Conservation (phyloP, 1,140 invertebrate genomes). For the Brachystomella parvula region DNA sequence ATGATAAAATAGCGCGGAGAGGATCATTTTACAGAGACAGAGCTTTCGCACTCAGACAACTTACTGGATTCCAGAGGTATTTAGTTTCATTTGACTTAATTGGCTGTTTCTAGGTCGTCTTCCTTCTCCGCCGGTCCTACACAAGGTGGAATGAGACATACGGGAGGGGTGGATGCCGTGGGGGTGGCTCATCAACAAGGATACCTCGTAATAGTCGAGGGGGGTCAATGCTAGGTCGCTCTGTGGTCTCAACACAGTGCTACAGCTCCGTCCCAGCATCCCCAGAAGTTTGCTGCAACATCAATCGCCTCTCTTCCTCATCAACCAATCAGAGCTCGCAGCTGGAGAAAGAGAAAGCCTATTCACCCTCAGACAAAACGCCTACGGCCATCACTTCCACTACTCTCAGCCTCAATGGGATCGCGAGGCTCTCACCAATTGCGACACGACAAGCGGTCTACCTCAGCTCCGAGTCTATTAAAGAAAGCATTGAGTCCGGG, state of each 20-base stretch:
- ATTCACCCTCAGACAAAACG: neutral
- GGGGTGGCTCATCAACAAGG: conserved; percentile 5
- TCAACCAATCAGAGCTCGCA: neutral
- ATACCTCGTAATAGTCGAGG: conserved; percentile 20
- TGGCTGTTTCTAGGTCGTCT: conserved; percentile 32
- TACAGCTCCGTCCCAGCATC: conserved; percentile 36
- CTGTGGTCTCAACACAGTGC: conserved; percentile 30
- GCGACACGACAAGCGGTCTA: no score
- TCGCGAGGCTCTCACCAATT: neutral
- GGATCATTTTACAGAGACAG: neutral
- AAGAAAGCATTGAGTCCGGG: neutral
- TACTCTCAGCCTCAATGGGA: conserved; percentile 1
- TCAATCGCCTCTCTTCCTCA: conserved; percentile 4
- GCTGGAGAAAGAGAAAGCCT: neutral
- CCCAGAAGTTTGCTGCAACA: conserved; percentile 22
- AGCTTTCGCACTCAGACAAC: neutral
- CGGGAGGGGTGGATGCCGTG: neutral
- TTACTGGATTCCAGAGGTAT: neutral
- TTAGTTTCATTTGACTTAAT: neutral
- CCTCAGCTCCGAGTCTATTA: neutral
- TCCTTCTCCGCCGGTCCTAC: conserved; percentile 37
- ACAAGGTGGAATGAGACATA: conserved; percentile 30
- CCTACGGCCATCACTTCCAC: neutral
- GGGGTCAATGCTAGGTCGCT: conserved; percentile 30
- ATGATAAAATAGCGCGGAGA: no score